Evolutionary conservation across 2,888 invertebrate species (phyloP).

Genomic region (Ametastegia equiseti): DNA sequence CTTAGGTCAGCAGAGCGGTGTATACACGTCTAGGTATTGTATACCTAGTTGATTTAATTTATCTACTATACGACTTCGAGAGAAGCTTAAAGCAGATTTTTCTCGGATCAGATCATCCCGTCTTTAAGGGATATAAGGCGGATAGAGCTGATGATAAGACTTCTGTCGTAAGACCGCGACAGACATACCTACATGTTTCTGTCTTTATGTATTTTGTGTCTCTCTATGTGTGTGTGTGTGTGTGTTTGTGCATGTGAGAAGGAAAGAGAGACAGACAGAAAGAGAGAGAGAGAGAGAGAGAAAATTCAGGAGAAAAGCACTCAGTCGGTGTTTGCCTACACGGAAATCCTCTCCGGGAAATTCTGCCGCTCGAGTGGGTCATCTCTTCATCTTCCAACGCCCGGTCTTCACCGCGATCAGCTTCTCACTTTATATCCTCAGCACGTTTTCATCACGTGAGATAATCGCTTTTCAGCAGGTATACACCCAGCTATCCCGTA

Average conservation of each 20-base stretch:
- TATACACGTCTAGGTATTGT: too few relatives aligned
- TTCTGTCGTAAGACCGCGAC: slow-evolving; percentile 58
- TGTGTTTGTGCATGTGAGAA: not conserved
- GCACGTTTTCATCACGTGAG: slow-evolving; percentile 20
- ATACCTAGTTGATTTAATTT: slow-evolving; percentile 16
- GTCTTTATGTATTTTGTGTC: not conserved
- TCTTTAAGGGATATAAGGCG: slow-evolving; percentile 12
- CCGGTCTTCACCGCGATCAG: slow-evolving; percentile 50
- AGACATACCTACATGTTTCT: slow-evolving; percentile 60
- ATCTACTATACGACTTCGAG: slow-evolving; percentile 19
- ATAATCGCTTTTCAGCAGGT: too few relatives aligned
- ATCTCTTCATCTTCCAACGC: slow-evolving; percentile 66
- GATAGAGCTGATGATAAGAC: slow-evolving; percentile 46
- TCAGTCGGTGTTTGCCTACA: slow-evolving; percentile 74
- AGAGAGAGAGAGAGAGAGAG: not conserved
- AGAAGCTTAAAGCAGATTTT: slow-evolving; percentile 1
- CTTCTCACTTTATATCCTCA: slow-evolving; percentile 45
- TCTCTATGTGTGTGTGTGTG: not conserved
- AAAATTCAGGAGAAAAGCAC: slow-evolving; percentile 56
- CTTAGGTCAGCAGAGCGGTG: not conserved
- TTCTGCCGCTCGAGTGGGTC: slow-evolving; percentile 69
- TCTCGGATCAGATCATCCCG: slow-evolving; percentile 5
- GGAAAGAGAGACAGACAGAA: not conserved
- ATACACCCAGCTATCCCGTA: too few relatives aligned
- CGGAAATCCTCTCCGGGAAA: slow-evolving; percentile 75